phyloP scores from a whole-genome alignment of 2,888 invertebrate species.

The Diplazon laetatorius region DNA sequence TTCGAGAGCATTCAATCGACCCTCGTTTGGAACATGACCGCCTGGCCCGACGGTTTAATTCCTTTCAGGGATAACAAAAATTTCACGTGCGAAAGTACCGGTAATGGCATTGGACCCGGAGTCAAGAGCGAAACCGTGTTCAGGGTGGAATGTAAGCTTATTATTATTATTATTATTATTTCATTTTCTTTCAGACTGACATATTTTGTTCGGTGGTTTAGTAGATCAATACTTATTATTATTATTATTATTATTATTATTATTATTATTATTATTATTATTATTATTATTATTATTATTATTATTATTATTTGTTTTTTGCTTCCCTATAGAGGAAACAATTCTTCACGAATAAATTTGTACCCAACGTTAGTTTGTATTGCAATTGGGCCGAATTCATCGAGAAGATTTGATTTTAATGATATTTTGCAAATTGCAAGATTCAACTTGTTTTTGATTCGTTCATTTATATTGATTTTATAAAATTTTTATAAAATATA shows the following conservation, averaged over 20 bases:
- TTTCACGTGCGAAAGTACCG: slow-evolving; percentile 92
- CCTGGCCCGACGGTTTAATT: slow-evolving; percentile 91
- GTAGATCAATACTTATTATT: not conserved
- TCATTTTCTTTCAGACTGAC: not conserved
- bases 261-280: too few relatives aligned
- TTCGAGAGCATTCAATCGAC: slow-evolving; percentile 95
- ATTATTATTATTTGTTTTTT: slow-evolving; percentile 11
- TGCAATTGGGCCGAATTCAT: too few relatives aligned
- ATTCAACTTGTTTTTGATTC: too few relatives aligned
- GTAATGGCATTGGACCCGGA: slow-evolving; percentile 90
- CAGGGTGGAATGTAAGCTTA: slow-evolving; percentile 93
- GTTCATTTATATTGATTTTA: too few relatives aligned
- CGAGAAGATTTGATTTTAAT: too few relatives aligned
- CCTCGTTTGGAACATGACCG: slow-evolving; percentile 93
- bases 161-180: too few relatives aligned
- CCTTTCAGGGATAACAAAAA: slow-evolving; percentile 88
- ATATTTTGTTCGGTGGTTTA: slow-evolving; percentile 15
- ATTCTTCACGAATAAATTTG: too few relatives aligned
- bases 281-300: too few relatives aligned
- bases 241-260: too few relatives aligned
- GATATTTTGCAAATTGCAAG: too few relatives aligned
- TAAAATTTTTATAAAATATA: too few relatives aligned
- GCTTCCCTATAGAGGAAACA: not conserved
- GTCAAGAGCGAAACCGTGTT: slow-evolving; percentile 93
- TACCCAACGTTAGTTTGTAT: too few relatives aligned